Evolutionary conservation across 2,888 invertebrate species (phyloP), one percentile per base, ranked within the genome.

Genomic region (Heliconius sara): DNA sequence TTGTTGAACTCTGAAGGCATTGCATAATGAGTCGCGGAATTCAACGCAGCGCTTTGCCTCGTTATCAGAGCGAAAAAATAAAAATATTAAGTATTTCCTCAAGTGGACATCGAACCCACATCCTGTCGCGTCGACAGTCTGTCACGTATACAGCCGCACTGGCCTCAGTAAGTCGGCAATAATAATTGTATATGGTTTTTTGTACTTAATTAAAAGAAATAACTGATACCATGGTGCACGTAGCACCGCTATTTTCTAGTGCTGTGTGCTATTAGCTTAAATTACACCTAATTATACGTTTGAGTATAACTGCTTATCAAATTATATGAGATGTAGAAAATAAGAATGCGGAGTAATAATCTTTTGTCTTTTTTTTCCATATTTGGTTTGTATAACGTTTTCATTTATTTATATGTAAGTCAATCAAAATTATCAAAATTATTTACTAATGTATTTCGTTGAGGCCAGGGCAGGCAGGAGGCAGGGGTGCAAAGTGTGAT

Each of bases 281-380:
- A 75, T 75, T 66, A 65, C 66, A 65, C 43, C 75, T 75, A 66
- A 47, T 75, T 66, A 66, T 75, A 43, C 25, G 27, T 27, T 66
- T 3, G 43, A 43, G 27, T 27, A 25, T 75, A 75, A 75, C 65
- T 65, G 75, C 65, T 75, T 75, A 75, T 75, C 75, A 75, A 65
- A 65, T 75, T 27, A 60, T 25, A 75, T 75, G 75, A 75, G 65
- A 75, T 75, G 43, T 63, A 43, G 39, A 65, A 65, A 63, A 65
- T 75, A 63, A 43, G 19, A 76, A 67, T 80, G 63, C 2, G n/a
- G 68, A 70, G 27, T 63, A 57, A 10, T 52, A 25, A n/a, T n/a
- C n/a, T 34, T 10, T 57, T 60, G 2, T n/a, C 60, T 4, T 34
- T 22, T 72, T 60, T n/a, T 22, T 22, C n/a, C n/a, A n/a, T 60